Conservation (phyloP, 2,888 invertebrate species). For the Melitaea athalia region DNA sequence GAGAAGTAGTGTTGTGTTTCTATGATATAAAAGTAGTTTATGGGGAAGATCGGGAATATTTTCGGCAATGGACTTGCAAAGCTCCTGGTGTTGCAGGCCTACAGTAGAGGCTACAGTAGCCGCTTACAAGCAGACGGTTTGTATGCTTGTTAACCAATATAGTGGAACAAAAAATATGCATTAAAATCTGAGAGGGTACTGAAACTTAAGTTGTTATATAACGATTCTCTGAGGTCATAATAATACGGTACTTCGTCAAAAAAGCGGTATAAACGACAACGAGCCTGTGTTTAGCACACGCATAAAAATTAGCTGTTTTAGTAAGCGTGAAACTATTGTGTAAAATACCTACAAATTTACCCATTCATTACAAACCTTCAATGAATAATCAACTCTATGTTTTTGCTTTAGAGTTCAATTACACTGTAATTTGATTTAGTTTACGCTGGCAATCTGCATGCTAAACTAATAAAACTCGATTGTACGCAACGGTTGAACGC, state of each 20-base stretch:
- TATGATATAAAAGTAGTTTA: no score
- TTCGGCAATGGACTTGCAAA: no score
- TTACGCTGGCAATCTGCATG: conserved; percentile 22
- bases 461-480: conserved; percentile 21
- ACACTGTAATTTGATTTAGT: conserved; percentile 12
- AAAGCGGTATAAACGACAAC: conserved; percentile 1
- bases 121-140: no score
- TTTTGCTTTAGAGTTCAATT: background rate
- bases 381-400: conserved; percentile 13
- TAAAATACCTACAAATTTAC: conserved; percentile 21
- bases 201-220: background rate
- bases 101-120: no score
- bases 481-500: conserved; percentile 19
- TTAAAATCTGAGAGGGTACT: no score
- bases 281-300: conserved; percentile 5
- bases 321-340: conserved; percentile 29
- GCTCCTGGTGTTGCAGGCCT: no score
- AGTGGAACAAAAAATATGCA: background rate
- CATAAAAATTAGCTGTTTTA: conserved; percentile 32
- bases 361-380: conserved; percentile 4
- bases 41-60: no score
- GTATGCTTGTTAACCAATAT: no score
- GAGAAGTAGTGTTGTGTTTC: no score
- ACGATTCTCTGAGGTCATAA: background rate
- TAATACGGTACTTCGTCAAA: background rate